These are phyloP conservation scores for Pholis gunnellus DNA, from an alignment of 2,113 vertebrate species.

Conservation along the genomic window DNA sequence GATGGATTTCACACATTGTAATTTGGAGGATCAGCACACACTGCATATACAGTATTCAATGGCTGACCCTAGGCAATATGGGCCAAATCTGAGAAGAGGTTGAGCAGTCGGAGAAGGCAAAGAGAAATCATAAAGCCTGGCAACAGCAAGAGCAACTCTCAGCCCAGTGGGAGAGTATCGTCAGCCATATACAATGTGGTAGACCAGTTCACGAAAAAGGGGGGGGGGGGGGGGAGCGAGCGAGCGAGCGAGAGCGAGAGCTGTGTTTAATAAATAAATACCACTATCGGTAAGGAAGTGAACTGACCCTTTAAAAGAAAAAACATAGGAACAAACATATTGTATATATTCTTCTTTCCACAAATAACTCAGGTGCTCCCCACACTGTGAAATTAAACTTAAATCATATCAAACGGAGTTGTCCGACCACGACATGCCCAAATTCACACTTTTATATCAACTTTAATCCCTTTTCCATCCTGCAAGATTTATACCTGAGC, in stretches of 20 bases:
- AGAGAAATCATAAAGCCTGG: slow-evolving; percentile 29
- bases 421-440: slow-evolving; percentile 39
- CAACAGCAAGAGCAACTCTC: slow-evolving; percentile 38
- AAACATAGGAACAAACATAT: neutral
- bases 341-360: neutral
- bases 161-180: slow-evolving; percentile 24
- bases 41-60: slow-evolving; percentile 68
- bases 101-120: slow-evolving; percentile 40
- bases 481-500: slow-evolving; percentile 66
- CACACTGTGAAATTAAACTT: slow-evolving; percentile 5
- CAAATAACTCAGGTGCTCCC: slow-evolving; percentile 31
- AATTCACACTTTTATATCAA: slow-evolving; percentile 62
- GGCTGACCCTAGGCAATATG: slow-evolving; percentile 71
- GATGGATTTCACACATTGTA: slow-evolving; percentile 80
- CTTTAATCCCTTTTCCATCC: slow-evolving; percentile 69
- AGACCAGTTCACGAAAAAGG: neutral
- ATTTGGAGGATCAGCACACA: slow-evolving; percentile 80
- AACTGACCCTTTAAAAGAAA: neutral
- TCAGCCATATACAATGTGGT: neutral
- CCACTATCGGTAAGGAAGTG: too few species aligned
- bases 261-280: too few species aligned
- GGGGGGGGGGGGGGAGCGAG: too few species aligned
- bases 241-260: too few species aligned
- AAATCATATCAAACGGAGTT: slow-evolving; percentile 23
- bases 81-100: slow-evolving; percentile 66